Conservation (phyloP, 2,113 vertebrate species). For the Rhinichthys klamathensis region DNA sequence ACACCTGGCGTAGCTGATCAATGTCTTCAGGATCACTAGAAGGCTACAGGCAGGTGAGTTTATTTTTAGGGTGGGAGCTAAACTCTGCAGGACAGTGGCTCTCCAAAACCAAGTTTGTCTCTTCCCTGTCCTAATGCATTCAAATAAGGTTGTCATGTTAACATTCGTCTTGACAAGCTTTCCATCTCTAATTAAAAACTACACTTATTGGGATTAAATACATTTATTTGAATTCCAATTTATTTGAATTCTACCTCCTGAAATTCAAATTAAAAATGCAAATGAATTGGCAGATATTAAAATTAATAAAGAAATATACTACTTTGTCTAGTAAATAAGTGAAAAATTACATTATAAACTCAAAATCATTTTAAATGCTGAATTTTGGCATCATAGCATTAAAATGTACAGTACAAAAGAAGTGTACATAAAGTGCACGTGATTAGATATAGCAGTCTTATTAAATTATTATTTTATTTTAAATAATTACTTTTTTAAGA, state of each 20-base stretch:
- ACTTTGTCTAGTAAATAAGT: background rate
- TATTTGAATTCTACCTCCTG: background rate
- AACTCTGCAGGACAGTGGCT: too few species aligned
- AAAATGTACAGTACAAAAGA: background rate
- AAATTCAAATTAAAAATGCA: background rate
- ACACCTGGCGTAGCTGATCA: too few species aligned
- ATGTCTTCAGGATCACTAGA: too few species aligned
- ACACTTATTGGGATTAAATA: background rate
- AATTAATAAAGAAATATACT: background rate
- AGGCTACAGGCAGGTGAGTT: too few species aligned
- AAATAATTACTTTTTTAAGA: background rate
- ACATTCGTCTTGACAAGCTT: background rate
- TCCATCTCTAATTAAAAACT: background rate
- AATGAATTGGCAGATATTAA: background rate
- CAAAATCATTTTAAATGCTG: background rate
- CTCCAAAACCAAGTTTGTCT: too few species aligned
- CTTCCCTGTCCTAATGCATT: background rate
- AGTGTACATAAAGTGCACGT: background rate
- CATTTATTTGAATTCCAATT: background rate
- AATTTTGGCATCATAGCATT: background rate
- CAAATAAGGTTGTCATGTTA: background rate
- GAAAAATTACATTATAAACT: too few species aligned
- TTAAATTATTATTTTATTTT: background rate
- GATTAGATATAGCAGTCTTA: background rate
- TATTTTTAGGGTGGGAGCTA: too few species aligned